phyloP scores from a whole-genome alignment of 2,888 invertebrate genomes.

The Ommatoiulus sabulosus region DNA sequence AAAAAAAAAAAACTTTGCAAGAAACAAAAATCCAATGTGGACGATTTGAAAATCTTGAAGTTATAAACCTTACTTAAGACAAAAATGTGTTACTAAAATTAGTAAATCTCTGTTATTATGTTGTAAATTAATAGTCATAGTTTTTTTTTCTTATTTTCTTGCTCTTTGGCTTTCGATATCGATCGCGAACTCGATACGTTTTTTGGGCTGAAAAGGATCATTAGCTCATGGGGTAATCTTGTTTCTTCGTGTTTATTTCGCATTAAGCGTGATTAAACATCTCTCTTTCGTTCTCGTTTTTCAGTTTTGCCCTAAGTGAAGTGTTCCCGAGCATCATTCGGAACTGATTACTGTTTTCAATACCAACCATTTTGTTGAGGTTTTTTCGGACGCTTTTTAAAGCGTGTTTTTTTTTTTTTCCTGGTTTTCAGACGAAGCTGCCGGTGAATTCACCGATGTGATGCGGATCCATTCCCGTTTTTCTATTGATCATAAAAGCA shows the following conservation, averaged over 20 bases:
- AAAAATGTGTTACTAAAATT: no score
- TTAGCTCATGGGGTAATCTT: not conserved
- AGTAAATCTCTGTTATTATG: no score
- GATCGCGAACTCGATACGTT: not conserved
- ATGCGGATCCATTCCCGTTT: slow-evolving; percentile 54
- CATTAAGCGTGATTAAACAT: slow-evolving; percentile 28
- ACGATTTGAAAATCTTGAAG: no score
- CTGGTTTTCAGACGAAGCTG: slow-evolving; percentile 52
- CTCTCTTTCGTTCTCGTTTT: not conserved
- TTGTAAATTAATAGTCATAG: not conserved
- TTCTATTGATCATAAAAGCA: slow-evolving; percentile 59
- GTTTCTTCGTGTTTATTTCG: not conserved
- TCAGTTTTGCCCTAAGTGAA: not conserved
- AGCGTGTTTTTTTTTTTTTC: not conserved
- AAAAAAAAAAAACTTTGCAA: no score
- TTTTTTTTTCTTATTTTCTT: not conserved
- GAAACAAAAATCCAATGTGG: no score
- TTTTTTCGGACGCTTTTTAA: slow-evolving; percentile 10
- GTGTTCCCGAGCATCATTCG: slow-evolving; percentile 2
- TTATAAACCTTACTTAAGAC: no score
- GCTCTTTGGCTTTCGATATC: not conserved
- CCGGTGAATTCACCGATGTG: slow-evolving; percentile 57
- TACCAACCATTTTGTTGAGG: not conserved
- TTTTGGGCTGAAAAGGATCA: not conserved
- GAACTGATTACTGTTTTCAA: not conserved